A percentile compares a stretch with the other conserved stretches of the same genome.
Conservation (phyloP, 2,888 invertebrate genomes). For the Tinea semifulvella region DNA sequence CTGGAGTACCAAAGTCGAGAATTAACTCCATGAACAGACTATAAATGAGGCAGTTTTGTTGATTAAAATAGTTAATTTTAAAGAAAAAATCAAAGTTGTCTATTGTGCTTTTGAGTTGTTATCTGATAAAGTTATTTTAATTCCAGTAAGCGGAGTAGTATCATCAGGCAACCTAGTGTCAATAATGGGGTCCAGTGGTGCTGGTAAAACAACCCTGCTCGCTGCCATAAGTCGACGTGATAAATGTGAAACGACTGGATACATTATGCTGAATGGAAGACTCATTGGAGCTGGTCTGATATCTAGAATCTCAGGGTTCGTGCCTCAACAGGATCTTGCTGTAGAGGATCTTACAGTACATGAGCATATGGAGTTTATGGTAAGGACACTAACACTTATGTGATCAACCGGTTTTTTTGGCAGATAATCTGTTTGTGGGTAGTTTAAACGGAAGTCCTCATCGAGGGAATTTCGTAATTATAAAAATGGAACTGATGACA, state of each 20-base stretch:
- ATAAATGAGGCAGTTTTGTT: too few relatives aligned
- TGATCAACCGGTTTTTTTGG: too few relatives aligned
- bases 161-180: constrained; percentile 76
- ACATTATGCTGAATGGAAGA: constrained; percentile 75
- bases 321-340: constrained; percentile 86
- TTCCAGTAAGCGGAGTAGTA: constrained; percentile 74
- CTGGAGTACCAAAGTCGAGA: too few relatives aligned
- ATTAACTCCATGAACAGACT: too few relatives aligned
- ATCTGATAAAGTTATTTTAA: neutral
- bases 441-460: too few relatives aligned
- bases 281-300: constrained; percentile 71
- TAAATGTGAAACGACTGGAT: constrained; percentile 73
- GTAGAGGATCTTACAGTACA: constrained; percentile 79
- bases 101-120: neutral
- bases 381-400: constrained; percentile 37
- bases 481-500: too few relatives aligned
- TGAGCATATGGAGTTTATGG: constrained; percentile 90
- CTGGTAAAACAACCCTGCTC: constrained; percentile 79
- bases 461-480: too few relatives aligned
- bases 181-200: constrained; percentile 81
- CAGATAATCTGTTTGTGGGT: too few relatives aligned
- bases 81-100: neutral
- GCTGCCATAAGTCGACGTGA: constrained; percentile 78
- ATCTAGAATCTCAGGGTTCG: constrained; percentile 81
- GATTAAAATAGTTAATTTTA: too few relatives aligned